These are phyloP conservation scores for Muscicapa adusta DNA, from an alignment of 2,113 vertebrate genomes.

Conservation along the genomic window DNA sequence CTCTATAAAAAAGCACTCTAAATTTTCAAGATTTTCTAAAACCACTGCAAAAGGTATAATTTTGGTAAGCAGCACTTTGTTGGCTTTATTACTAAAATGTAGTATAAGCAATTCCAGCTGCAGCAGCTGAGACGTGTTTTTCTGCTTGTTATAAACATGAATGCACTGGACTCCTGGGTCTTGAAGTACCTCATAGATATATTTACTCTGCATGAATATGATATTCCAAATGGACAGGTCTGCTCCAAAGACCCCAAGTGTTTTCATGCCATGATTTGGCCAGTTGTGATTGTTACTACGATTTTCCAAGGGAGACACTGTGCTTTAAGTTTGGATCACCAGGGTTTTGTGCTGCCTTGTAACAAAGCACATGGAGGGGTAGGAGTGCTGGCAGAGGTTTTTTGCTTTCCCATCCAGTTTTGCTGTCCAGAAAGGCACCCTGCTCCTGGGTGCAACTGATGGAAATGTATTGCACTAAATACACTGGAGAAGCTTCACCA, in stretches of 20 bases:
- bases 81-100: background rate
- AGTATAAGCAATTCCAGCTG: background rate
- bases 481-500: background rate
- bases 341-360: background rate
- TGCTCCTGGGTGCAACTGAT: background rate
- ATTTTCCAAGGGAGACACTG: background rate
- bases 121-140: background rate
- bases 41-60: background rate
- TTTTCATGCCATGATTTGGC: background rate
- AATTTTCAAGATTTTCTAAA: background rate
- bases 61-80: background rate
- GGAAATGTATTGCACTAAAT: background rate
- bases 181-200: background rate
- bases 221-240: background rate
- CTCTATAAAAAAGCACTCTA: background rate
- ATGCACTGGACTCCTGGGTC: background rate
- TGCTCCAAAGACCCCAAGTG: background rate
- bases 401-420: background rate
- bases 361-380: background rate
- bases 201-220: background rate
- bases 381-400: background rate
- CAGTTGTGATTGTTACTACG: rapidly evolving
- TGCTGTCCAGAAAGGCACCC: background rate
- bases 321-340: background rate
- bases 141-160: background rate